These are phyloP conservation scores for Alsophila aescularia DNA, from an alignment of 2,888 invertebrate species.

Conservation along the genomic window DNA sequence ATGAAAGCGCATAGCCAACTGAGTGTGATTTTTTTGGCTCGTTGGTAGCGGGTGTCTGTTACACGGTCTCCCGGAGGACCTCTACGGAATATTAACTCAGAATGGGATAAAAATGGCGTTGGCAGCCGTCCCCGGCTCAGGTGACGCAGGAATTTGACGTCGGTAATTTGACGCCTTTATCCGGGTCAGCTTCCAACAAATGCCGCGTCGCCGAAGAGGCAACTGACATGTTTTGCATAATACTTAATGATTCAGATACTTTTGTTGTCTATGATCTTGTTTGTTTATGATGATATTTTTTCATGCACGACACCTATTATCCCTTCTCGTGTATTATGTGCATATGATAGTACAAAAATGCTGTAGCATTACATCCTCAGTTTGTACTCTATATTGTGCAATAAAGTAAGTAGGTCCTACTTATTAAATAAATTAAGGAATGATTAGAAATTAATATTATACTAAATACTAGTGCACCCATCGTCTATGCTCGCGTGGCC, in stretches of 20 bases:
- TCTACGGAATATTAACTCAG: constrained; percentile 76
- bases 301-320: no score
- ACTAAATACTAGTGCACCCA: no score
- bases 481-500: no score
- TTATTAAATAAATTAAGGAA: no score
- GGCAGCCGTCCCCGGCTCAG: constrained; percentile 65
- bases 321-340: no score
- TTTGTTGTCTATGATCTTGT: neutral
- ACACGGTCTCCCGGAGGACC: constrained; percentile 69
- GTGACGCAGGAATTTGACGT: constrained; percentile 76
- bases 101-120: constrained; percentile 77
- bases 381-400: no score
- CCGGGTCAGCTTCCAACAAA: constrained; percentile 71
- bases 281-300: neutral
- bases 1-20: constrained; percentile 20
- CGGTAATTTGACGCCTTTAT: constrained; percentile 79
- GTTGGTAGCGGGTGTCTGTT: constrained; percentile 66
- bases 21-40: constrained; percentile 43
- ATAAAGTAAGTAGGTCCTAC: no score
- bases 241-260: constrained; percentile 27
- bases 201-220: constrained; percentile 55
- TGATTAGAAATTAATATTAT: no score
- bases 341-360: no score
- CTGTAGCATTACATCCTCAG: no score
- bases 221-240: constrained; percentile 64